Percentiles rank a stretch among this genome's conserved stretches.
Evolutionary conservation across 2,888 invertebrate genomes (phyloP).

Genomic region (Actias luna): DNA sequence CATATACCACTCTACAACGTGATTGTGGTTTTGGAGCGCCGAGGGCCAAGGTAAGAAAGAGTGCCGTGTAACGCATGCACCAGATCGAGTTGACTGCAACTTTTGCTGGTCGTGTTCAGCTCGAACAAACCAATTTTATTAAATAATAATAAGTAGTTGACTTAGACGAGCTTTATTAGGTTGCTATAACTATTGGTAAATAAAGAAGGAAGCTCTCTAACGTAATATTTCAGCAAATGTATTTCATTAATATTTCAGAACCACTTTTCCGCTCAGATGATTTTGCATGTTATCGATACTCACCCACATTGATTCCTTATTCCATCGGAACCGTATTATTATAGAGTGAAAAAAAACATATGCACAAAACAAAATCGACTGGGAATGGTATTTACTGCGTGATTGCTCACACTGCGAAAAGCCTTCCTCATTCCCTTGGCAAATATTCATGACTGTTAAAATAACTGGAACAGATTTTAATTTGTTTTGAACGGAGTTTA

Average conservation of each 20-base stretch:
- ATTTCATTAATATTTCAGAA: conserved; percentile 36
- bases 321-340: not conserved
- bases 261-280: conserved; percentile 42
- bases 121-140: too few species aligned
- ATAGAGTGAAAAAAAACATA: not conserved
- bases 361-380: not conserved
- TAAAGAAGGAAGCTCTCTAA: not conserved
- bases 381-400: conserved; percentile 16
- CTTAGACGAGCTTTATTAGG: not conserved
- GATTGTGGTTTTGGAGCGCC: too few species aligned
- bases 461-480: conserved; percentile 28
- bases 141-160: not conserved
- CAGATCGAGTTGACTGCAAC: too few species aligned
- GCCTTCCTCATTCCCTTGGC: not conserved
- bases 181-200: not conserved
- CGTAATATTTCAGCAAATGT: not conserved
- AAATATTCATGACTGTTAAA: conserved; percentile 29
- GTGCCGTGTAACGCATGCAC: too few species aligned
- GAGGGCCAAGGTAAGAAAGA: too few species aligned
- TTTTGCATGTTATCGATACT: conserved; percentile 30
- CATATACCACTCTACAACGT: too few species aligned
- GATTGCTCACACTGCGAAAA: conserved; percentile 20
- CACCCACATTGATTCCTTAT: conserved; percentile 30
- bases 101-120: too few species aligned
- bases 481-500: conserved; percentile 21